Evolutionary conservation across 2,113 vertebrate species (phyloP).

Genomic region (Lepisosteus osseus): DNA sequence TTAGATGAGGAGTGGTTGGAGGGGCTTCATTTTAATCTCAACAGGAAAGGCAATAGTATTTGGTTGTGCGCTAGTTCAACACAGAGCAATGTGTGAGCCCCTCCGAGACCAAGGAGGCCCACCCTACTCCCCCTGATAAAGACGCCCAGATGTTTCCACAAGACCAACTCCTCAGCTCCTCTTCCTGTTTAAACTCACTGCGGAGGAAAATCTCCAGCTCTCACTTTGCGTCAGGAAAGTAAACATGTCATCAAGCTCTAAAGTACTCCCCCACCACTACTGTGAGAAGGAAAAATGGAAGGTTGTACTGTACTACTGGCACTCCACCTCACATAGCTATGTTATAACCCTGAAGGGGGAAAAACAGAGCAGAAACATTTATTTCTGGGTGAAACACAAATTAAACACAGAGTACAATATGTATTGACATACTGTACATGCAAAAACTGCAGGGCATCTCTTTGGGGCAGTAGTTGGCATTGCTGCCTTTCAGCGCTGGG

Average conservation of each 20-base stretch:
- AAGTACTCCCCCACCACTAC: not conserved
- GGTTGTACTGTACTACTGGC: not conserved
- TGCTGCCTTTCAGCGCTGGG: too few species aligned
- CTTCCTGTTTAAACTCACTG: constrained; percentile 27
- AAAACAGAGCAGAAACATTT: too few species aligned
- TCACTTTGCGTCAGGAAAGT: constrained; percentile 21
- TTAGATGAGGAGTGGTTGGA: not conserved
- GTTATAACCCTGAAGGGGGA: too few species aligned
- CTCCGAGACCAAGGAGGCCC: not conserved
- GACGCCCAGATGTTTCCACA: constrained; percentile 32
- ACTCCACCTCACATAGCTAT: too few species aligned
- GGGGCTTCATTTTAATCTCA: not conserved
- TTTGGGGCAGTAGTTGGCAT: too few species aligned
- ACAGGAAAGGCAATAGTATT: not conserved
- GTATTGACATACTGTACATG: too few species aligned
- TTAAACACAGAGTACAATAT: too few species aligned
- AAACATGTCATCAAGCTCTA: constrained; percentile 17
- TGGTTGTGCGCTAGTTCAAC: not conserved
- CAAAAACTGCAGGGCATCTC: too few species aligned
- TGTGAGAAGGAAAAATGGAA: not conserved
- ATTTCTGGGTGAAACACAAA: too few species aligned
- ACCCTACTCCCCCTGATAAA: not conserved
- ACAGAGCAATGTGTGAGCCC: not conserved
- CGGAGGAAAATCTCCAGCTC: constrained; percentile 8
- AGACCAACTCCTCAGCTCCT: constrained; percentile 19